Conservation (phyloP, 2,888 invertebrate species). For the Eristalis pertinax region DNA sequence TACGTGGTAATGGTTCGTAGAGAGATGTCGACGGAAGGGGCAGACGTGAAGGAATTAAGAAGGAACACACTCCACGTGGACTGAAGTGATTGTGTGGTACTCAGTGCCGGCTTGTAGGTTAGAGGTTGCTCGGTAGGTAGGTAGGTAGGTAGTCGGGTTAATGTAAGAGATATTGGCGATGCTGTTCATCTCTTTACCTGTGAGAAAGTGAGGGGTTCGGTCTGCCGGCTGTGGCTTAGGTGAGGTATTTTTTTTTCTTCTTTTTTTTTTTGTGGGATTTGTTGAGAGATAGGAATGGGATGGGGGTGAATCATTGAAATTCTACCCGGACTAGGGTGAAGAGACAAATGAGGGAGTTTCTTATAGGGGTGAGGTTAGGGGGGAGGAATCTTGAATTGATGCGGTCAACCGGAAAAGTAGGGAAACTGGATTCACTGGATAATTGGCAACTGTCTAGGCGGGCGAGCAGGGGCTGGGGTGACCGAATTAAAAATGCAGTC, state of each 20-base stretch:
- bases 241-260: background rate
- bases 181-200: background rate
- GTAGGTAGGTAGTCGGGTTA: background rate
- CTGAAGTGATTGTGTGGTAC: conserved; percentile 9
- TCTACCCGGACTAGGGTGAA: background rate
- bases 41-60: conserved; percentile 1
- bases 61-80: conserved; percentile 43
- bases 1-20: background rate
- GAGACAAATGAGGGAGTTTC: background rate
- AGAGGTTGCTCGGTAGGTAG: background rate
- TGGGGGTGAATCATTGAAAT: background rate
- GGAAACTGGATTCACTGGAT: background rate
- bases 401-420: background rate
- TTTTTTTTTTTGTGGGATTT: background rate
- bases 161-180: conserved; percentile 1
- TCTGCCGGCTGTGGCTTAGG: background rate
- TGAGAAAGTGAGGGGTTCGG: background rate
- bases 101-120: background rate
- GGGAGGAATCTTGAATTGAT: background rate
- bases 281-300: background rate
- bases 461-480: background rate
- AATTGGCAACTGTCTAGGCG: background rate
- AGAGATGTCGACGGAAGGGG: background rate
- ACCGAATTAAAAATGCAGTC: background rate
- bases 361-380: too few relatives aligned